Base-by-base conservation (phyloP, 2,888 invertebrate genomes). In the Alitta virens region DNA sequence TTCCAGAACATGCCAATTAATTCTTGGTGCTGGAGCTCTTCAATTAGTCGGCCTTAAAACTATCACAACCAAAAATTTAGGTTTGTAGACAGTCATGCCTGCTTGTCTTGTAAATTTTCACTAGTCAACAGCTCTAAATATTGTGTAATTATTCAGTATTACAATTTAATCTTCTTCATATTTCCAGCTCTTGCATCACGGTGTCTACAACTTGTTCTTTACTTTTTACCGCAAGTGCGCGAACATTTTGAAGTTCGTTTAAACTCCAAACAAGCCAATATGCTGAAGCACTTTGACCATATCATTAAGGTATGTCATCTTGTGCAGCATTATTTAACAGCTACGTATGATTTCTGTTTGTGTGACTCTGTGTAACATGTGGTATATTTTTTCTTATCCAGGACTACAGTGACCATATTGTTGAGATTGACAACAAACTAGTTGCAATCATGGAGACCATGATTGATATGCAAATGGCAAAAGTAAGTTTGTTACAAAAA, bases 11-110 rank as follows among this genome's bases (percentile, higher is more conserved):
- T 96, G 94, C 83, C 96, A 97, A 81, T 85, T 99, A 72, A 92
- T 99, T 60, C 85, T 99, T 60, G 98, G 97, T 50, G 98, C 97
- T 46, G 97, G 97, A 50, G 98, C 99, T 5, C 87, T 98, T 77
- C 91, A 93, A 76, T 90, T 94, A 68, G 95, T 95, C 42, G 97
- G 97, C 0, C 74, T 85, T 52, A 84, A 83, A 70, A 82, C 81
- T 51, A 82, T 82, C 62, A 94, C 96, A 2, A 95, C 93, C 74
- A 91, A 92, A 40, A 96, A 97, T 84, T 85, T 99, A 74, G 95
- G 85, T 84, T 68, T 66, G 69, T 7, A 50, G 16, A 46, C n/a
- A 16, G n/a, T 46, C n/a, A n/a, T n/a, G n/a, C n/a, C n/a, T n/a
- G n/a, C n/a, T 46, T 46, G 46, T 16, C 3, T 46, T 16, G 33